A percentile compares a stretch with the other conserved stretches of the same genome.
These are phyloP conservation scores for Endomychus coccineus DNA, from an alignment of 2,888 invertebrate genomes.

Conservation along the genomic window DNA sequence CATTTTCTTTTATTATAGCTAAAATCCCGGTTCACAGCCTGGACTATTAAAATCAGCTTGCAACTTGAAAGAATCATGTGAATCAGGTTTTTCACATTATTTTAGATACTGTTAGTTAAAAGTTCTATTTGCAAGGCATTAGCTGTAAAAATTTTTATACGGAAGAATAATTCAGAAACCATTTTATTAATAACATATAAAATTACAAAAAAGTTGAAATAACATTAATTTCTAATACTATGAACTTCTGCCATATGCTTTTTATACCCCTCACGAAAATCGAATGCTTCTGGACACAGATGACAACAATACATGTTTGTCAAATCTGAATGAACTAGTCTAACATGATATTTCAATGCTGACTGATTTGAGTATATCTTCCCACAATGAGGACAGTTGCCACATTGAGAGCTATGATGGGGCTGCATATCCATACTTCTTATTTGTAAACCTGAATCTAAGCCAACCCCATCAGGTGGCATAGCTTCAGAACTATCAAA, in stretches of 20 bases:
- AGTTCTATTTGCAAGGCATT: too few relatives aligned
- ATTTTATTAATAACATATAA: constrained; percentile 16
- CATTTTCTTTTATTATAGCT: too few relatives aligned
- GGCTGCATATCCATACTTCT: constrained; percentile 25
- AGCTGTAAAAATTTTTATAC: too few relatives aligned
- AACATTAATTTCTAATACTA: constrained; percentile 51
- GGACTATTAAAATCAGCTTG: too few relatives aligned
- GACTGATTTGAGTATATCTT: constrained; percentile 64
- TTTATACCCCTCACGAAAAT: constrained; percentile 60
- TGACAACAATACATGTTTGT: constrained; percentile 62
- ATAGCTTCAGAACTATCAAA: constrained; percentile 23
- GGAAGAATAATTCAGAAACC: constrained; percentile 11
- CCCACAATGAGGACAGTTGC: constrained; percentile 62
- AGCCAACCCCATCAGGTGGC: constrained; percentile 10
- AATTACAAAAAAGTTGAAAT: constrained; percentile 15
- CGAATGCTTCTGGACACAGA: constrained; percentile 61
- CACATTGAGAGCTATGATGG: constrained; percentile 47
- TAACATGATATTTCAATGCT: constrained; percentile 60
- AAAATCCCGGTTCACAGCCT: too few relatives aligned
- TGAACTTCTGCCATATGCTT: constrained; percentile 63
- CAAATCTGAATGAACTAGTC: constrained; percentile 61
- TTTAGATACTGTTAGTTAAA: too few relatives aligned
- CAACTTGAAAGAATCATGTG: too few relatives aligned
- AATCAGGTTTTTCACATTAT: too few relatives aligned
- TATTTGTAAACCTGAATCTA: constrained; percentile 13